Conservation (phyloP, 1,140 invertebrate genomes). For the Propsilocerus akamusi region DNA sequence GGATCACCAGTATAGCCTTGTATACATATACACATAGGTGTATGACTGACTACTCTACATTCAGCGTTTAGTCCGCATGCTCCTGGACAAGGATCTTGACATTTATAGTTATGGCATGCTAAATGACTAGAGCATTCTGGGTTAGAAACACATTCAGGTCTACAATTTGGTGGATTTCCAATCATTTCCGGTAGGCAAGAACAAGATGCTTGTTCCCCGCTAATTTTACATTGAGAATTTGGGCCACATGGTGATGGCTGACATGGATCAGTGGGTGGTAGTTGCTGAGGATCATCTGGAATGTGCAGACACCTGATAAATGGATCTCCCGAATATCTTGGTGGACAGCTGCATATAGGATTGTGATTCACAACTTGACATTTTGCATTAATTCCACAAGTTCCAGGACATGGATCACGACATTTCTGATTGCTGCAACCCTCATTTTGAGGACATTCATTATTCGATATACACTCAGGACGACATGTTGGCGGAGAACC, state of each 20-base stretch:
- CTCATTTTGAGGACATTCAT: slow-evolving; percentile 63
- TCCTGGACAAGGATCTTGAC: slow-evolving; percentile 48
- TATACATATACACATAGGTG: slow-evolving; percentile 47
- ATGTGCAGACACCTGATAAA: too few relatives aligned
- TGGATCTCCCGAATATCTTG: slow-evolving; percentile 59
- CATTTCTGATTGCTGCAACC: slow-evolving; percentile 70
- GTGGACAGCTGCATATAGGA: slow-evolving; percentile 57
- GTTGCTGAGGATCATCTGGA: slow-evolving; percentile 32
- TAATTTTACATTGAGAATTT: slow-evolving; percentile 45
- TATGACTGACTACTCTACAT: slow-evolving; percentile 51
- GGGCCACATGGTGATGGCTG: slow-evolving; percentile 55
- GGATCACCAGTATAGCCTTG: slow-evolving; percentile 51
- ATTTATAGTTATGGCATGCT: slow-evolving; percentile 51
- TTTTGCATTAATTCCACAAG: slow-evolving; percentile 59
- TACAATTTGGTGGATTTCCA: slow-evolving; percentile 52
- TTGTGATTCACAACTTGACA: slow-evolving; percentile 72
- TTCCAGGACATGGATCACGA: slow-evolving; percentile 58
- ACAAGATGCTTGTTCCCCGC: slow-evolving; percentile 40
- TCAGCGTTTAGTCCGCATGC: slow-evolving; percentile 48
- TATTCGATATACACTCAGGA: slow-evolving; percentile 65
- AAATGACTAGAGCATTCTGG: slow-evolving; percentile 46
- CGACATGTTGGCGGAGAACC: slow-evolving; percentile 60
- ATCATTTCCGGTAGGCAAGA: slow-evolving; percentile 46
- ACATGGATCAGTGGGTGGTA: slow-evolving; percentile 36
- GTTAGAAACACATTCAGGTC: slow-evolving; percentile 52